Evolutionary conservation across 1,140 invertebrate species (phyloP).

Genomic region (Holotrichia oblita): DNA sequence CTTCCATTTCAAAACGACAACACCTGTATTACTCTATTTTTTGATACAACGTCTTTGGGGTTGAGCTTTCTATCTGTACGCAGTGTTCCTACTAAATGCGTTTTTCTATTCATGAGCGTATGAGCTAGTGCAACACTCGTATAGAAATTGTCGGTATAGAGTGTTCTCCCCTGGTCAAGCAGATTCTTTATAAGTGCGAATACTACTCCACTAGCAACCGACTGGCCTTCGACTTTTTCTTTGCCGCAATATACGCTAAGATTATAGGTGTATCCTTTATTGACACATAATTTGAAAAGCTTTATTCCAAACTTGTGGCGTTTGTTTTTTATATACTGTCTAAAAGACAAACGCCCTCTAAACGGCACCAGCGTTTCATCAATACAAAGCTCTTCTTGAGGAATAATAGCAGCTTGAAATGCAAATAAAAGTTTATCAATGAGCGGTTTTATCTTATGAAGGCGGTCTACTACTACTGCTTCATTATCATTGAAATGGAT

Average conservation of each 20-base stretch:
- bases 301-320: slow-evolving; percentile 53
- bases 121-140: slow-evolving; percentile 32
- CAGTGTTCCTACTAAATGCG: too few species aligned
- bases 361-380: slow-evolving; percentile 45
- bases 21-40: slow-evolving; percentile 39
- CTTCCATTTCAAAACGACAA: slow-evolving; percentile 51
- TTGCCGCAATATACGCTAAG: slow-evolving; percentile 53
- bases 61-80: too few species aligned
- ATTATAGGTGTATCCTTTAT: slow-evolving; percentile 56
- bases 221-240: slow-evolving; percentile 25
- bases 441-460: slow-evolving; percentile 45
- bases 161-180: slow-evolving; percentile 32
- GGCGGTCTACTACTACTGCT: not conserved
- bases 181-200: slow-evolving; percentile 31
- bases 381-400: slow-evolving; percentile 56
- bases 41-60: too few species aligned
- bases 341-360: slow-evolving; percentile 46
- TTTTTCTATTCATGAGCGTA: too few species aligned
- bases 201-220: slow-evolving; percentile 37
- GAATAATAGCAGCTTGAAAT: slow-evolving; percentile 49
- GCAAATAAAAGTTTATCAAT: slow-evolving; percentile 44
- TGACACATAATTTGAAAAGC: slow-evolving; percentile 57
- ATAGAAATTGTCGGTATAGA: slow-evolving; percentile 44
- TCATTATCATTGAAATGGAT: not conserved
- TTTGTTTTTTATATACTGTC: slow-evolving; percentile 47